Conservation (phyloP, 2,113 vertebrate genomes). For the Xiphophorus couchianus region DNA sequence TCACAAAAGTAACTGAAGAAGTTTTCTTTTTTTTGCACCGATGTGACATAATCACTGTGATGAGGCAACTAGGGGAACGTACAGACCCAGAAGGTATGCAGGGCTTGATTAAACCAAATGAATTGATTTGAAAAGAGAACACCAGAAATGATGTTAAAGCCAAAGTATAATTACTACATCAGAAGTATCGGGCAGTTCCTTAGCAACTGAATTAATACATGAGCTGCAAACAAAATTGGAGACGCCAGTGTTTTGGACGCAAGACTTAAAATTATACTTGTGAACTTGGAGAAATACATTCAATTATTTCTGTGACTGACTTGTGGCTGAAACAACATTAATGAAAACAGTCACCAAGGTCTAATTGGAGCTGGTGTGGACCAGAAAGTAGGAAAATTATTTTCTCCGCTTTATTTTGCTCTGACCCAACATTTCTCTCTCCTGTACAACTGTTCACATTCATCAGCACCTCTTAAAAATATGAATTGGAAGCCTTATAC, state of each 20-base stretch:
- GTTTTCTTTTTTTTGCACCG: not conserved
- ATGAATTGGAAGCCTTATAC: not conserved
- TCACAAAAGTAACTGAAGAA: constrained; percentile 2
- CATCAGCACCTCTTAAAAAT: not conserved
- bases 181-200: not conserved
- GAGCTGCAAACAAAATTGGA: constrained; percentile 3
- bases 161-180: constrained; percentile 1
- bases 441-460: not conserved
- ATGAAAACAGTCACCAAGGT: not conserved
- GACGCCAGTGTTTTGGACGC: not conserved
- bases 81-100: constrained; percentile 4
- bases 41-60: constrained; percentile 13
- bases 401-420: not conserved
- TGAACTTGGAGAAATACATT: constrained; percentile 3
- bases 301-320: not conserved
- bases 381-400: not conserved
- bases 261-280: constrained; percentile 3
- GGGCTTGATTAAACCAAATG: constrained; percentile 29
- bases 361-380: not conserved
- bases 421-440: not conserved
- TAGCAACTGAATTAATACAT: constrained; percentile 7
- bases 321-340: not conserved
- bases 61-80: not conserved
- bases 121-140: constrained; percentile 30
- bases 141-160: constrained; percentile 24